A percentile compares a stretch with the other conserved stretches of the same genome.
phyloP scores from a whole-genome alignment of 2,888 invertebrate genomes.

The Phaedon cochleariae region DNA sequence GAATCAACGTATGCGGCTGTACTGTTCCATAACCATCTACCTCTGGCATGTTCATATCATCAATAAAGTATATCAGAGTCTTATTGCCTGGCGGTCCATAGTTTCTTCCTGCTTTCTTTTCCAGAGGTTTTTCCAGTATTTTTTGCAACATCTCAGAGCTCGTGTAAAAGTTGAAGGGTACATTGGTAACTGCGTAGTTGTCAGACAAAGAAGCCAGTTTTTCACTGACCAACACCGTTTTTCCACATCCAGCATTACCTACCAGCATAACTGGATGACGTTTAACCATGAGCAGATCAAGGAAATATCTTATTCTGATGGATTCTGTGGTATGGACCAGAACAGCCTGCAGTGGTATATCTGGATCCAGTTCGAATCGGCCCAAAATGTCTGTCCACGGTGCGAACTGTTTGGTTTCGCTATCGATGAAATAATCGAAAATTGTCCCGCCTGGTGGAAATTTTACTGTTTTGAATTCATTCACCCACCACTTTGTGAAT shows the following conservation, averaged over 20 bases:
- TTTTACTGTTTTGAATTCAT: constrained; percentile 94
- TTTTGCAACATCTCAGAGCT: constrained; percentile 93
- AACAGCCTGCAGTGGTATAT: constrained; percentile 90
- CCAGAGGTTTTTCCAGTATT: constrained; percentile 91
- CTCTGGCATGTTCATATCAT: constrained; percentile 99
- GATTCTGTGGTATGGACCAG: constrained; percentile 95
- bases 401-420: constrained; percentile 88
- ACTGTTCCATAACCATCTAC: constrained; percentile 91
- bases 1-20: constrained; percentile 93
- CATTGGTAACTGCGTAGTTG: constrained; percentile 87
- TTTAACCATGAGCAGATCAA: constrained; percentile 88
- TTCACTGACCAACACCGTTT: constrained; percentile 84
- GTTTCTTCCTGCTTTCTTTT: constrained; percentile 94
- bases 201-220: constrained; percentile 79
- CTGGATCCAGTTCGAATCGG: constrained; percentile 90
- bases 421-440: constrained; percentile 93
- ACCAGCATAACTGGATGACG: constrained; percentile 94
- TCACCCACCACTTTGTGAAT: constrained; percentile 97
- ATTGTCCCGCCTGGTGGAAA: constrained; percentile 92
- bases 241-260: constrained; percentile 92
- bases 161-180: constrained; percentile 97
- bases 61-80: constrained; percentile 92
- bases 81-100: constrained; percentile 96
- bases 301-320: constrained; percentile 86
- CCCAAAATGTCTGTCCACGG: constrained; percentile 91